Percentiles rank a stretch among this genome's conserved stretches.
These are phyloP conservation scores for Mionectes macconnelli DNA, from an alignment of 2,113 vertebrate genomes.

Conservation along the genomic window DNA sequence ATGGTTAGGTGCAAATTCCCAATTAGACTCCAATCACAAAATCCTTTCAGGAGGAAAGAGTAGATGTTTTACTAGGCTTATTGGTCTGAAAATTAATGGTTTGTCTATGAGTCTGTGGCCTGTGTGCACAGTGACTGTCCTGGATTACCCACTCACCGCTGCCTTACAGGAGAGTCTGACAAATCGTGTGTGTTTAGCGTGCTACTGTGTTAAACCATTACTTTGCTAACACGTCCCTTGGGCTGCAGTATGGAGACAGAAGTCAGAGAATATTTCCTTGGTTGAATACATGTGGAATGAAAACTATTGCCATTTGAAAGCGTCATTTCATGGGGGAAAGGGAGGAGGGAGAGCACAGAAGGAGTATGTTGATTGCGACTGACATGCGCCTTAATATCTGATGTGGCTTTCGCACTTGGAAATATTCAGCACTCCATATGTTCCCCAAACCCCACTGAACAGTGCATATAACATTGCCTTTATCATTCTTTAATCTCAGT, in stretches of 20 bases:
- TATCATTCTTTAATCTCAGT: conserved; percentile 88
- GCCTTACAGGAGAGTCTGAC: not conserved
- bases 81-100: not conserved
- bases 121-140: not conserved
- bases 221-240: not conserved
- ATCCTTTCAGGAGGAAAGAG: not conserved
- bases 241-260: not conserved
- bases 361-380: conserved; percentile 50
- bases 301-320: not conserved
- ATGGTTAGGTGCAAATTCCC: not conserved
- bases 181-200: not conserved
- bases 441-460: conserved; percentile 62
- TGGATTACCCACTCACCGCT: not conserved
- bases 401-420: conserved; percentile 74
- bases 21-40: not conserved
- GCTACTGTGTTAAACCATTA: not conserved
- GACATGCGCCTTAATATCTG: conserved; percentile 65
- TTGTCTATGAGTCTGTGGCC: not conserved
- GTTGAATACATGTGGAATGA: not conserved
- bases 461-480: conserved; percentile 73
- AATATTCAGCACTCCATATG: conserved; percentile 75
- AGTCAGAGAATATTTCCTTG: not conserved
- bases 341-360: not conserved
- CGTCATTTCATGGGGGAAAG: not conserved
- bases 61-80: not conserved